Conservation (phyloP, 1,140 invertebrate species). For the Drosophila melanogaster region DNA sequence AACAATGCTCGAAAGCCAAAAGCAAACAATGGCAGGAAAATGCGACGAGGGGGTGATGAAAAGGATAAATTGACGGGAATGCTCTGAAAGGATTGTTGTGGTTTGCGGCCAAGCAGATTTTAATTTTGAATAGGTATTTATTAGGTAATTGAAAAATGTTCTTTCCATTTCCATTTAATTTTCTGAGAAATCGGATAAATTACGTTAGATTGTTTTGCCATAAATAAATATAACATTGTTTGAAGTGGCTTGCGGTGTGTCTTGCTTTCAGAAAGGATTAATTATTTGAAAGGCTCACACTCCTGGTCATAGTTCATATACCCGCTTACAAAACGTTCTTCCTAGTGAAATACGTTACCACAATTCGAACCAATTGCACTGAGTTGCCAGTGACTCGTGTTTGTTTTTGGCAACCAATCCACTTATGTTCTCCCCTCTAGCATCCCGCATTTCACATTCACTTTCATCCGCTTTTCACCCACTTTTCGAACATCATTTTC, state of each 20-base stretch:
- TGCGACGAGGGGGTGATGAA: not conserved
- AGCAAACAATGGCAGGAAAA: conserved; percentile 30
- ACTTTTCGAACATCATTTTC: not conserved
- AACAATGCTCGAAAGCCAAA: conserved; percentile 32
- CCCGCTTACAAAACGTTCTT: not conserved
- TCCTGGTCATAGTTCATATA: not conserved
- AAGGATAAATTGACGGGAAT: conserved; percentile 4
- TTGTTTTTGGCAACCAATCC: conserved; percentile 15
- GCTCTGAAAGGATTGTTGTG: conserved; percentile 35
- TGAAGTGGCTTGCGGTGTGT: not conserved
- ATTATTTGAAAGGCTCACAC: not conserved
- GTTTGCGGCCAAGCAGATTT: conserved; percentile 28
- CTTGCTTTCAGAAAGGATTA: not conserved
- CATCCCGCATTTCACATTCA: not conserved
- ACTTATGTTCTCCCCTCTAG: not conserved
- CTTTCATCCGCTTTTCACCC: not conserved
- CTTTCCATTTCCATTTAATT: conserved; percentile 5
- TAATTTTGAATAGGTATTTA: conserved; percentile 21
- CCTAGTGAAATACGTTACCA: not conserved
- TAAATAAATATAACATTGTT: not conserved
- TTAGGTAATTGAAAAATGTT: conserved; percentile 30
- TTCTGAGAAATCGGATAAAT: not conserved
- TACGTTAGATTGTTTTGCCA: no score
- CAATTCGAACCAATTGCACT: not conserved
- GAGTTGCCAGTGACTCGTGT: not conserved